Evolutionary conservation across 1,140 invertebrate species (phyloP), one percentile per base, ranked within the genome.

Genomic region (Drosophila pseudoananassae): DNA sequence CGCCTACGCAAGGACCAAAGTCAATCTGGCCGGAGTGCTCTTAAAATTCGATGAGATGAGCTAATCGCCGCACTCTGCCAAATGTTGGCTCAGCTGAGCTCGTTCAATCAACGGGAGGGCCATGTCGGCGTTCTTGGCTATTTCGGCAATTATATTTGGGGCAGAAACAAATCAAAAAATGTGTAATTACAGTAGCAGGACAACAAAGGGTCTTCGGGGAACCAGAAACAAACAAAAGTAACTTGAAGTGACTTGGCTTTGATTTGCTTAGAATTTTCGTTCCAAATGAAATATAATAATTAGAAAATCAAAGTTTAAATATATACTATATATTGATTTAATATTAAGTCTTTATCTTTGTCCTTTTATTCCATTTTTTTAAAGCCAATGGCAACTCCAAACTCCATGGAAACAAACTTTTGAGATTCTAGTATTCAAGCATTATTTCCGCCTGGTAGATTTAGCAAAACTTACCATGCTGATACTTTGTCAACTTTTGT

Each of bases 21-120:
- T 47, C 69, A 70, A 58, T 55, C 69, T 38, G 61, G 38, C 74
- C 64, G 51, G 73, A 81, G 77, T 60, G 59, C 82, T 61, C 77
- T 84, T 81, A 75, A 84, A 84, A 85, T 77, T 58, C 77, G 77
- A 76, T 73, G 77, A 84, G 76, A 60, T 49, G 69, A 56, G 81
- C 81, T 87, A 85, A 84, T 85, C 81, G 55, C 66, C 49, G 14
- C 43, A 46, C 43, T 46, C 8, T 15, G 40, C 29, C 29, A 29
- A 10, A 63, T 56, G 43, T 68, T 63, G 68, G 51, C 68, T 27
- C 70, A 55, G 50, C 17, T 52, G 47, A 56, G 54, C 40, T 57
- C 55, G 65, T 54, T 69, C 47, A 80, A 73, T 56, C 78, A 63
- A 53, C 29, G 53, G 50, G 54, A 52, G 57, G 43, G 43, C 33